Evolutionary conservation across 1,140 invertebrate species (phyloP), one percentile per base, ranked within the genome.

Genomic region (Tribolium madens): DNA sequence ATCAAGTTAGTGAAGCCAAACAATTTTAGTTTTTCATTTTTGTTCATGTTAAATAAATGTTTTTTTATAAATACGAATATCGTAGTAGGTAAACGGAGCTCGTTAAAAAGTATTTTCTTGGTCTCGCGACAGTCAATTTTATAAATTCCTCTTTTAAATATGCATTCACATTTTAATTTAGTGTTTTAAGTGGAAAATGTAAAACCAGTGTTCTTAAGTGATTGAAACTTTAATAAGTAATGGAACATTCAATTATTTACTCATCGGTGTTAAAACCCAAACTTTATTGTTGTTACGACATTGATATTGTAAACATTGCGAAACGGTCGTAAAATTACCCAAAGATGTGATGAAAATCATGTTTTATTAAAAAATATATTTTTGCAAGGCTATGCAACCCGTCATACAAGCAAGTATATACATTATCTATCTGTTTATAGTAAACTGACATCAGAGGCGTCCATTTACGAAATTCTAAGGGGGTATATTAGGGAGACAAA

Each of bases 281-380:
- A 31, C 2, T 31, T 36, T 36, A 7, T 57, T 21, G 17, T 57
- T 57, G 17, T 57, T 57, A 57, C 18, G 52, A 57, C 15, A 21
- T n/a, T 26, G 52, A 6, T 57, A 21, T 12, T 18, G 17, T 57
- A 21, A 57, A 26, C 52, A 9, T 57, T 57, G 52, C 17, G 13
- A 57, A 17, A 21, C 15, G 3, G 17, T 57, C 52, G 17, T 57
- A 57, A 26, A 57, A 57, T 57, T 57, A 57, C 21, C 17, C 52
- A 57, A 57, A 57, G 18, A 21, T 17, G 52, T 10, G 52, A 57
- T 57, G 21, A 57, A 57, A 14, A 57, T 57, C 3, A 18, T 13
- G 6, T 57, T 57, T 21, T 26, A 26, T 18, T 57, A n/a, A 4
- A 52, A 52, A 52, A 52, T 9, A 4, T 1, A 21, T 57, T 57